Evolutionary conservation across 2,888 invertebrate genomes (phyloP), one percentile per base, ranked within the genome.

Genomic region (Cephus rjabovi): DNA sequence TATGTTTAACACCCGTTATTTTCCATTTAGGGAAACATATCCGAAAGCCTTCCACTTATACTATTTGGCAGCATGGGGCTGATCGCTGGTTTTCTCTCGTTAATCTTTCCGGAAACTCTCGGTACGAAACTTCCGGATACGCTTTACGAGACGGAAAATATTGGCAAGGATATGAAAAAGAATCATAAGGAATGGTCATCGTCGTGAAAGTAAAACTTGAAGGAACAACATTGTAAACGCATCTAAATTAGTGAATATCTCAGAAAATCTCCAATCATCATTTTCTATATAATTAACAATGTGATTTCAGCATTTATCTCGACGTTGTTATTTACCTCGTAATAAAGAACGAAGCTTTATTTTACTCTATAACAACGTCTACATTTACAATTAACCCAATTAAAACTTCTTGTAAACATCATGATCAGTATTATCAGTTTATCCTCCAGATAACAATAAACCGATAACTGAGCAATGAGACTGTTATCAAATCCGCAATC

Each of bases 41-140:
- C 88, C 84, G 82, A 88, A 35, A 88, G 93, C 2, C 92, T 95
- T 89, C 95, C 96, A 1, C 93, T 95, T 4, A 92, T 95, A 68
- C 92, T 95, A 76, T 95, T 95, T 86, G 94, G 95, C 0, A 91
- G 89, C 1, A 94, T 95, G 93, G 94, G 94, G 75, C 86, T 94
- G 4, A 88, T 94, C 75, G 94, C 95, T 73, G 95, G 94, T 30
- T 80, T 93, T n/a, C 88, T 95, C 78, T 94, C 95, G 0, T 89
- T 95, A 33, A 90, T 94, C 84, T 94, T 96, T 79, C 96, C 96
- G 0, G 96, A 96, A 89, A 96, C 96, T 0, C 91, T 93, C 76
- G 95, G 95, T 85, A 93, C 93, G 82, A 94, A 94, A 83, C 89
- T 93, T 75, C 93, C 93, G 6, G 96, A 96, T 91, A 95, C 95